Conservation (phyloP, 2,113 vertebrate species). For the Hippocampus barbouri region DNA sequence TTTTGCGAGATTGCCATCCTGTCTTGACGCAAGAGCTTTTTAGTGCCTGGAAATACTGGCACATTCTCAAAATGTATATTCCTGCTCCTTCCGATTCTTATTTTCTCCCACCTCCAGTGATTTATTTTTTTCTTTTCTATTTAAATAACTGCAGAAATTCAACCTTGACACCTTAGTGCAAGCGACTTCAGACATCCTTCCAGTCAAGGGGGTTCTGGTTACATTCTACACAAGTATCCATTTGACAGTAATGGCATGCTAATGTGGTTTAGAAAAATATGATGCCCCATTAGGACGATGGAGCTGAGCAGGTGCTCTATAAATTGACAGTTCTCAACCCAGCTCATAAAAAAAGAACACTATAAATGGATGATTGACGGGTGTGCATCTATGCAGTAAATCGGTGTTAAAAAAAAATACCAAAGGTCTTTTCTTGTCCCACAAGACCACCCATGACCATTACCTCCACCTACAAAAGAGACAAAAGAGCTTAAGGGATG, state of each 20-base stretch:
- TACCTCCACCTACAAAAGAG: conserved; percentile 6
- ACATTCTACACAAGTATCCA: conserved; percentile 5
- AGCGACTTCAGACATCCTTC: conserved; percentile 8
- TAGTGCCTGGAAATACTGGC: background rate
- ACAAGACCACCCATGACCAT: conserved; percentile 26
- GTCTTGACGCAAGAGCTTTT: background rate
- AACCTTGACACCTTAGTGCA: background rate
- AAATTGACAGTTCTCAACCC: conserved; percentile 4
- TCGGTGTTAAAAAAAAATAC: conserved; percentile 28
- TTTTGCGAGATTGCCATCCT: background rate
- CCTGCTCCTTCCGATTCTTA: background rate
- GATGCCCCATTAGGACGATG: background rate
- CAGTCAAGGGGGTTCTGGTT: conserved; percentile 5
- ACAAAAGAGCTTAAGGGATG: conserved; percentile 7
- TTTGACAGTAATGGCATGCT: conserved; percentile 22
- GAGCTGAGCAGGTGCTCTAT: background rate
- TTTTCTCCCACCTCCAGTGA: background rate
- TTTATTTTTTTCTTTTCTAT: background rate
- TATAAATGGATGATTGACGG: conserved; percentile 21
- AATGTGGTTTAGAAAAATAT: conserved; percentile 8
- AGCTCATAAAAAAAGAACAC: background rate
- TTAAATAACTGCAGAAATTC: background rate
- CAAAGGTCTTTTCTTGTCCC: conserved; percentile 24
- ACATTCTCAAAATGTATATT: background rate
- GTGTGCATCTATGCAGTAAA: conserved; percentile 16